Evolutionary conservation across 2,888 invertebrate genomes (phyloP), one percentile per base, ranked within the genome.

Genomic region (Macrosoma leucophasiata): DNA sequence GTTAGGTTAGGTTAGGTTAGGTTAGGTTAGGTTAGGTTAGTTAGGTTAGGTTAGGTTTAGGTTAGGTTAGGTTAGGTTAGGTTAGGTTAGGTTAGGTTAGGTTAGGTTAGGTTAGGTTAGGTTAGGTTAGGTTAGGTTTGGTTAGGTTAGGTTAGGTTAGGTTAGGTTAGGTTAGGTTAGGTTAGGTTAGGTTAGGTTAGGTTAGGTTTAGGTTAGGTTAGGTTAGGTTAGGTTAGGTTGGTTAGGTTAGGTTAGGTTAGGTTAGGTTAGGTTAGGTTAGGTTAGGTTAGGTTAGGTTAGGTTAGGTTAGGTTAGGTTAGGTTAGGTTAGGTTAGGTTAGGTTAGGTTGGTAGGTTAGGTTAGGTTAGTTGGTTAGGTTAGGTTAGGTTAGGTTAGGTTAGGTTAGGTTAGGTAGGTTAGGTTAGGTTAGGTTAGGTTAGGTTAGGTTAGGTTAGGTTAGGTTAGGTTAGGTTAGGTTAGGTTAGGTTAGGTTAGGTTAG

Each of bases 151-250:
- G 36, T 36, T 36, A 36, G 36, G 36, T 31, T 36, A 36, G 32
- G 36, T 36, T 36, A 36, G 36, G 36, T 36, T 36, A 40, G 40
- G 40, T 40, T 36, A 40, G 36, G 36, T 40, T 40, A 36, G 40
- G 35, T 40, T 40, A 40, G 35, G 35, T 36, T 40, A 40, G 35
- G 35, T 36, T 40, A 36, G 35, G 35, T 36, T 36, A 40, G 32
- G 32, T 36, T 40, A 37, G 33, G 36, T 33, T 41, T 36, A 30
- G 33, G 33, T 36, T 36, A 12, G 22, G 10, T 22, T 11, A 12
- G 22, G 10, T 22, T 11, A 12, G 22, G 10, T 22, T 11, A 12
- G 22, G 10, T 22, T 11, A 12, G 22, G 10, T 22, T 11, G 22
- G 22, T 22, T 22, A 22, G 22, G 22, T 22, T 22, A 22, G 22